Evolutionary conservation across 2,113 vertebrate genomes (phyloP).

Genomic region (Excalfactoria chinensis): DNA sequence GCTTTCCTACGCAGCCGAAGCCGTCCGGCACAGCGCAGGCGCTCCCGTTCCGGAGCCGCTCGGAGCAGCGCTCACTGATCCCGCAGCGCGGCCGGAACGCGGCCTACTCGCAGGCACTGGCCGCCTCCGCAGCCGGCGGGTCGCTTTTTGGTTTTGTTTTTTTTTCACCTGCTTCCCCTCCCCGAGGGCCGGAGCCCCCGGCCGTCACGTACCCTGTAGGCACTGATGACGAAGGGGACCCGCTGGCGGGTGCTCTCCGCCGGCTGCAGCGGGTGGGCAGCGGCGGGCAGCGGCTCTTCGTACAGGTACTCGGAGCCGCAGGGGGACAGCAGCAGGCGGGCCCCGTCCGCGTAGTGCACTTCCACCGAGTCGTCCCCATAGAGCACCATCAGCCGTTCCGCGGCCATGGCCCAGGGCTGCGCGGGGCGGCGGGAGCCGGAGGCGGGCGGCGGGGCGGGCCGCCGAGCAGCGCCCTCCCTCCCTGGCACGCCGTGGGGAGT

Average conservation of each 20-base stretch:
- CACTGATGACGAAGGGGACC: slow-evolving; percentile 85
- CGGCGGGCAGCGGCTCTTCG: slow-evolving; percentile 63
- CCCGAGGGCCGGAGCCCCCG: rapidly evolving
- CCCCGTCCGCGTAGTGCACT: slow-evolving; percentile 76
- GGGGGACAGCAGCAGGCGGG: slow-evolving; percentile 83
- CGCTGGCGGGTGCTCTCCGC: slow-evolving; percentile 79
- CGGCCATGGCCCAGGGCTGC: background rate
- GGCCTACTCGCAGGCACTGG: no score
- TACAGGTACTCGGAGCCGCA: slow-evolving; percentile 88
- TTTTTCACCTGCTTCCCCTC: background rate
- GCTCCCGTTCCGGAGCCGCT: rapidly evolving
- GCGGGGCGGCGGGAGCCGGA: rapidly evolving
- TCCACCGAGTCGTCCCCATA: slow-evolving; percentile 86
- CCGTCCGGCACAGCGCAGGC: rapidly evolving
- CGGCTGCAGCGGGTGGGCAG: slow-evolving; percentile 78
- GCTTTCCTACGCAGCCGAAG: rapidly evolving
- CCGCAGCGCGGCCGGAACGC: no score
- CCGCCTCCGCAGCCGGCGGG: no score
- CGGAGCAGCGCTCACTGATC: no score
- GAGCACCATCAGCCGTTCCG: slow-evolving; percentile 77
- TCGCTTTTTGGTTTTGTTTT: no score
- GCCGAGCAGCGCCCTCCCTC: no score
- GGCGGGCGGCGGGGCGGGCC: no score
- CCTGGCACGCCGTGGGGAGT: no score
- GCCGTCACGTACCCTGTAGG: slow-evolving; percentile 77